Base-by-base conservation (phyloP, 2,797 vertebrate species). In the Smutsia gigantea region DNA sequence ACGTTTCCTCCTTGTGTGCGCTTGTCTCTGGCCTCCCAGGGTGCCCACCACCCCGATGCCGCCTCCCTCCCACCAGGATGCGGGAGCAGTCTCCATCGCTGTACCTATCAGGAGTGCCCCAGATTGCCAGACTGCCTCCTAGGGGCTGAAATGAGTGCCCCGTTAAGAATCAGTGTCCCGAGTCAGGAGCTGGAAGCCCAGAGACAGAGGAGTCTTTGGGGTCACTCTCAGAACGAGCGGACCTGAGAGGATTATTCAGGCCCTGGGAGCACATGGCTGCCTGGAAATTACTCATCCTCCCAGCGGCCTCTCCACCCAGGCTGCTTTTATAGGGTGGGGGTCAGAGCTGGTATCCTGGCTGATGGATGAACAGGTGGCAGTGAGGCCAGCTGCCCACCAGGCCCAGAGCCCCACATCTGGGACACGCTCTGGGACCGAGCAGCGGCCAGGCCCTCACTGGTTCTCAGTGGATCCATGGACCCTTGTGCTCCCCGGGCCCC, bases 91-190 rank as follows among this genome's bases (percentile, higher is more conserved):
- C 19, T 0, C 15, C 42, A 19, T 23, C 19, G 0, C 17, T 1
- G 17, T 7, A 39, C 51, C 27, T 49, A 42, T 49, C 90, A 1
- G 7, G 12, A 59, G 15, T 31, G 4, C 31, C 61, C 19, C 42
- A 5, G 61, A 18, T 34, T 37, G 46, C 21, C 55, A 63, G 0
- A 12, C 31, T 25, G 18, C 53, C 51, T 87, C 68, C n/a, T 27
- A 17, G 34, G 0, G 13, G 31, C 78, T 68, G 69, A 69, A 64
- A n/a, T 55, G 66, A 91, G 57, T 10, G 31, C 55, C 31, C 37
- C 6, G 0, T 27, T 49, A 21, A 31, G 29, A 63, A 23, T 63
- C 18, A 0, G 6, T 8, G 5, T 31, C 55, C n/a, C 42, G 4
- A 46, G 63, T 51, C n/a, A 74, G 83, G 64, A 74, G 21, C 7